Percentiles rank a stretch among this genome's conserved stretches.
Evolutionary conservation across 1,140 invertebrate species (phyloP).

Genomic region (Bombus superbus): DNA sequence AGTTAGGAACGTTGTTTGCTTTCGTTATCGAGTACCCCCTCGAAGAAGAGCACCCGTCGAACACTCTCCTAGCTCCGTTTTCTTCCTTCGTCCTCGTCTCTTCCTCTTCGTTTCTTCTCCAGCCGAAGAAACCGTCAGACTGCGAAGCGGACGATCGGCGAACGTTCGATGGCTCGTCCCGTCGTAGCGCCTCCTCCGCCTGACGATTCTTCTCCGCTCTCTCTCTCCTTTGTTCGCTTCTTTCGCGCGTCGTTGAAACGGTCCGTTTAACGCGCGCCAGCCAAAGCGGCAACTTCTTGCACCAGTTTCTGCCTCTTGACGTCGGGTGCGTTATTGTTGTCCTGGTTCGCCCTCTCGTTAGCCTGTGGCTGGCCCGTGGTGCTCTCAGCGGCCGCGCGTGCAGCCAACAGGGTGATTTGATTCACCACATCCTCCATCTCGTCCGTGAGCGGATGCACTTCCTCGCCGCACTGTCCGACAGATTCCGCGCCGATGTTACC

Average conservation of each 20-base stretch:
- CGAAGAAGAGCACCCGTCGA: slow-evolving; percentile 42
- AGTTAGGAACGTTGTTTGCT: slow-evolving; percentile 63
- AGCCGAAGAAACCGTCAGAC: neutral
- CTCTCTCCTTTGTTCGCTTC: neutral
- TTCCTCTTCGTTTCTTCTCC: neutral
- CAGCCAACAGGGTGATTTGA: slow-evolving; percentile 90
- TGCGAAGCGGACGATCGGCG: too few relatives aligned
- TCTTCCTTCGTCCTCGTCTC: neutral
- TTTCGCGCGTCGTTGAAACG: neutral
- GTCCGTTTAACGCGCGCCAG: slow-evolving; percentile 73
- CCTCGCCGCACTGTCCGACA: slow-evolving; percentile 75
- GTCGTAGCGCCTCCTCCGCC: neutral
- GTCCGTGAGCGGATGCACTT: slow-evolving; percentile 85
- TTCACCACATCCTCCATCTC: slow-evolving; percentile 93
- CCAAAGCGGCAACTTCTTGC: slow-evolving; percentile 76
- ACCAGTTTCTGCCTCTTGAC: slow-evolving; percentile 76
- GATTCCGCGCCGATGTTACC: slow-evolving; percentile 43
- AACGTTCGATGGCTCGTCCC: too few relatives aligned
- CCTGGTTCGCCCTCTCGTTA: slow-evolving; percentile 59
- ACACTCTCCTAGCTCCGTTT: slow-evolving; percentile 1
- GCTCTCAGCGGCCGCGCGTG: slow-evolving; percentile 85
- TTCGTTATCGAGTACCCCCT: slow-evolving; percentile 56
- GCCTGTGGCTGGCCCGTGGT: slow-evolving; percentile 70
- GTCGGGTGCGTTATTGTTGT: slow-evolving; percentile 80
- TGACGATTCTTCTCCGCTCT: neutral